Base-by-base conservation (phyloP, 2,888 invertebrate species). In the Coelinius sp. region DNA sequence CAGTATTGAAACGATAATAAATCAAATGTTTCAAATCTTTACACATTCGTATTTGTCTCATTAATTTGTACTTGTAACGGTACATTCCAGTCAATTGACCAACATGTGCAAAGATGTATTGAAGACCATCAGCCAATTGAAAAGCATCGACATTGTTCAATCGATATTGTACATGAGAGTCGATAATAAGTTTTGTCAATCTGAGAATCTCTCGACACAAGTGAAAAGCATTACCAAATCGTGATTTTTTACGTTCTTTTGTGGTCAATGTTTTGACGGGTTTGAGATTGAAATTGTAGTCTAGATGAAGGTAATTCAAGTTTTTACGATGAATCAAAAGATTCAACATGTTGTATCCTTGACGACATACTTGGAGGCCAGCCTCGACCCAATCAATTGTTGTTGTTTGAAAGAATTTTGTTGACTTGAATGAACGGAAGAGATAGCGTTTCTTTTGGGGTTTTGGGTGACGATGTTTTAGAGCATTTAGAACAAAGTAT, bases 31-130 rank as follows among this genome's bases (percentile, higher is more conserved):
- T 99, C 81, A 99, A 90, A 90, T 99, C 99, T 89, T 99, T 99
- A 91, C 99, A 99, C 99, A 99, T 99, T 65, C 99, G 91, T 80
- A 99, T 99, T 89, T 99, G 99, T 84, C 97, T 91, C 98, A 99
- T 99, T 69, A 99, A 90, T 88, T 99, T 99, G 89, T 99, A 99
- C 85, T 97, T 97, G 90, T 99, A 99, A 27, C 99, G 92, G 90
- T 99, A 99, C 99, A 99, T 99, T 87, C 99, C 99, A 0, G 99
- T 99, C 73, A 99, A 90, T 88, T 99, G 99, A 0, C 99, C 99
- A 7, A 99, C 99, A 85, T 99, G 99, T 0, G 99, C 97, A 88
- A 99, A 99, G 76, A 99, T 97, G 88, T 99, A 99, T 88, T 99
- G 99, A 44, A 99, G 89, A 8, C 99, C 99, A 88, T 99, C 99